A percentile compares a stretch with the other conserved stretches of the same genome.
phyloP scores from a whole-genome alignment of 92 coral and sea anemone genomes.

The Nematostella vectensis region DNA sequence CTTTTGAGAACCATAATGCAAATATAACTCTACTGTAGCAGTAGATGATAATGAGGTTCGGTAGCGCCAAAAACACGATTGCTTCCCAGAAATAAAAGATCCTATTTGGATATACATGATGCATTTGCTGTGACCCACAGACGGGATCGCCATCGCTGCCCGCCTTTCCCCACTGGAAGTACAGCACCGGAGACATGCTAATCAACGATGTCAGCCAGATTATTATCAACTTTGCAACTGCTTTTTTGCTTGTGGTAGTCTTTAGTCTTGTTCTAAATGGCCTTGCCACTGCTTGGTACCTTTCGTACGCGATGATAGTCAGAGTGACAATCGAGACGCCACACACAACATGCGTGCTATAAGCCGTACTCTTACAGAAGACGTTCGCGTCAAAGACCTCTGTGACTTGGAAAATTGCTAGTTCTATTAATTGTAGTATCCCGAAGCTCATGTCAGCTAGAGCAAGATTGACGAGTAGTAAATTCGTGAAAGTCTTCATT shows the following conservation, averaged over 20 bases:
- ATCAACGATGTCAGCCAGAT: conserved; percentile 14
- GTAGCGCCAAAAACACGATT: conserved; percentile 12
- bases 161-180: conserved; percentile 8
- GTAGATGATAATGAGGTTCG: conserved; percentile 12
- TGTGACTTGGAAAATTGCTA: not conserved
- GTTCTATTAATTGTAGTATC: conserved; percentile 12
- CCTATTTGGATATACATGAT: not conserved
- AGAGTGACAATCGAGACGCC: conserved; percentile 31
- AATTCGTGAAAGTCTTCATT: conserved; percentile 29
- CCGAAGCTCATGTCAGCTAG: conserved; percentile 21
- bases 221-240: conserved; percentile 1
- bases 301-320: conserved; percentile 15
- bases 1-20: conserved; percentile 24
- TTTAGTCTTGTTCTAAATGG: conserved; percentile 6
- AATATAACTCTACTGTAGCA: conserved; percentile 22
- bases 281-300: conserved; percentile 19
- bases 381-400: conserved; percentile 17
- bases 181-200: conserved; percentile 15
- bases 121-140: not conserved
- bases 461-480: conserved; percentile 21
- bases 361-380: conserved; percentile 19
- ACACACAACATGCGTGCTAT: conserved; percentile 13
- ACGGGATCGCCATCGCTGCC: not conserved
- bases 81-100: conserved; percentile 12
- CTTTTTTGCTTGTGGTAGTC: conserved; percentile 3